These are phyloP conservation scores for Phalacrocorax brasilianus DNA, from an alignment of 2,113 vertebrate species.

Conservation along the genomic window DNA sequence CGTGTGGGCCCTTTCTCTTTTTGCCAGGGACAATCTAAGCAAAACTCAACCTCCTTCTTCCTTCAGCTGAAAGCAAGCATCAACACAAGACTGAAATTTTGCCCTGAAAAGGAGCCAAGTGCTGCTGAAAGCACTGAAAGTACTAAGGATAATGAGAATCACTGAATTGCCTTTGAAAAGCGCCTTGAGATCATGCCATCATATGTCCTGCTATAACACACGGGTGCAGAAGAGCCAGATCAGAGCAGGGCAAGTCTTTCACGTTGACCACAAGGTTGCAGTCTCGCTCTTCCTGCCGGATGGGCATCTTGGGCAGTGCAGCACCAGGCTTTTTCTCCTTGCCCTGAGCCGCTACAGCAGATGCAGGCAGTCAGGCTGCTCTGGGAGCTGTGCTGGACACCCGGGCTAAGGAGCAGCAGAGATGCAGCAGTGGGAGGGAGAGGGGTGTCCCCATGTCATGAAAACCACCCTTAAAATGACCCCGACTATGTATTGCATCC, in stretches of 20 bases:
- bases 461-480: not conserved
- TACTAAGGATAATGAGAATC: not conserved
- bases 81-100: constrained; percentile 10
- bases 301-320: accelerated
- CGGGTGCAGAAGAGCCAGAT: not conserved
- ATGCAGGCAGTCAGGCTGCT: not conserved
- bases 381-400: not conserved
- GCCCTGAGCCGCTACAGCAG: not conserved
- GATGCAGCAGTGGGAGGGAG: not conserved
- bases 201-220: not conserved
- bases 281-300: accelerated
- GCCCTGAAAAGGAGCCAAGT: constrained; percentile 32
- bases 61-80: constrained; percentile 44
- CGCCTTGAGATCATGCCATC: not conserved
- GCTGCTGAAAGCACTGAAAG: not conserved
- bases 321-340: not conserved
- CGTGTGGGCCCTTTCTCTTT: not conserved
- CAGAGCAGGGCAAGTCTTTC: not conserved
- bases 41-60: constrained; percentile 37
- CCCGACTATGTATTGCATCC: accelerated
- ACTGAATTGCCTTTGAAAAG: not conserved
- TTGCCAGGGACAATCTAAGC: constrained; percentile 58
- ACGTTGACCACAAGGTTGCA: accelerated
- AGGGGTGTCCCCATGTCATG: too few relatives aligned
- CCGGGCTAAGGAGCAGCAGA: not conserved